Percentiles rank a stretch among this genome's conserved stretches.
Evolutionary conservation across 2,888 invertebrate species (phyloP).

Genomic region (Epistrophella euchroma): DNA sequence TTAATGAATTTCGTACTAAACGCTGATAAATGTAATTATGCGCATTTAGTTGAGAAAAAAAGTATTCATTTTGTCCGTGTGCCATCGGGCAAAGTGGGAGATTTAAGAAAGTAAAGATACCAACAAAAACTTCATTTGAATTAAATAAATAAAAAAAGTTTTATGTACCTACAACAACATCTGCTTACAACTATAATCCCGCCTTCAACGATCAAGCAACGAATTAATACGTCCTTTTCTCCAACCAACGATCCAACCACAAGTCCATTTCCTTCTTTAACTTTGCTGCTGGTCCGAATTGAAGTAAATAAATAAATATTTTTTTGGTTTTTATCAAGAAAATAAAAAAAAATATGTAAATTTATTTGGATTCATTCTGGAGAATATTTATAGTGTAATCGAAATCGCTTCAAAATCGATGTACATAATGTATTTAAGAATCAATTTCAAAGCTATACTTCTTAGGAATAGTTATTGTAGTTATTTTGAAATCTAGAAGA

Average conservation of each 20-base stretch:
- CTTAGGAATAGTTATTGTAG: no score
- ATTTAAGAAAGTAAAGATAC: conserved; percentile 16
- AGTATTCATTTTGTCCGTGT: conserved; percentile 32
- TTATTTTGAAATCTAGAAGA: no score
- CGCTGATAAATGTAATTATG: conserved; percentile 73
- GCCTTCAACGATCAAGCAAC: conserved; percentile 47
- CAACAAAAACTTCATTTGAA: conserved; percentile 24
- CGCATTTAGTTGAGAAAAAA: conserved; percentile 67
- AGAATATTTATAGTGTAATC: neutral
- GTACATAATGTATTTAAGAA: no score
- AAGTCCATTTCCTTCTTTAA: conserved; percentile 52
- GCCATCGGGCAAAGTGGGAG: conserved; percentile 4
- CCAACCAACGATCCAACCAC: conserved; percentile 62
- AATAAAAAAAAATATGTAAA: neutral
- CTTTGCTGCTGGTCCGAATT: neutral
- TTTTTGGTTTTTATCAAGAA: neutral
- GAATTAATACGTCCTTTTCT: conserved; percentile 49
- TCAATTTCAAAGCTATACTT: no score
- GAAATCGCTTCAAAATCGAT: no score
- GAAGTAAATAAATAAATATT: neutral
- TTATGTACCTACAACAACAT: conserved; percentile 3
- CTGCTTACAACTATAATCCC: conserved; percentile 63
- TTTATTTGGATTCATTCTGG: neutral
- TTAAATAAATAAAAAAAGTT: conserved; percentile 17
- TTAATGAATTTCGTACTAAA: conserved; percentile 72